Evolutionary conservation across 23 tunicate genomes (phyloP), one percentile per base, ranked within the genome.

Genomic region (Styela plicata): DNA sequence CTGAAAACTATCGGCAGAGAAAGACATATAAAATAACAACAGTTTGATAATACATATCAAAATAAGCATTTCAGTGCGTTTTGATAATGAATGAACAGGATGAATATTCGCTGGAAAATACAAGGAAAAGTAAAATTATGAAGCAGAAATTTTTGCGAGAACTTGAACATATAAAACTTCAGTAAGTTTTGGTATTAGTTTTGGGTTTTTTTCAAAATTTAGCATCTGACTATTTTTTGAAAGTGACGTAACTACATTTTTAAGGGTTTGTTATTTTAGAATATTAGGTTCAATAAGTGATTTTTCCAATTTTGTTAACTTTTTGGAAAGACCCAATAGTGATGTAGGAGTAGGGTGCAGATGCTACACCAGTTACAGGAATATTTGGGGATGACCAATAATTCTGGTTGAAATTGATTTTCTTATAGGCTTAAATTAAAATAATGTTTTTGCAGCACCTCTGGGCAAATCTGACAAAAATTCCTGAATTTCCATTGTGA

Each of bases 161-260:
- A 5, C 52, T 82, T 37, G 82, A 82, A 36, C 69, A 52, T 2
- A 53, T 87, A n/a, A 87, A 87, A 69, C 75, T 87, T 68, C 91
- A 87, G 91, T 87, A 82, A 82, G 90, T 18, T 73, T 24, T 0
- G n/a, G 22, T 2, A 34, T 21, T 13, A 64, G 24, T 3, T 69
- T 0, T 13, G 31, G 34, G 69, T 27, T 37, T 30, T 57, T 63
- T 0, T 5, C 13, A 44, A 44, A 44, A 5, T 13, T 44, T 5
- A 44, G 7, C 57, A 44, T 5, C 13, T 44, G 7, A 44, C 57
- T 44, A 44, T 44, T 44, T 44, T 44, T 44, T 44, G 57, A 44
- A 44, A n/a, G n/a, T n/a, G n/a, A n/a, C n/a, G n/a, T n/a, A 44
- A 5, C 57, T 5, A 13, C 7, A 44, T 5, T 44, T 13, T 13